These are phyloP conservation scores for Gouania willdenowi DNA, from an alignment of 2,797 vertebrate genomes.

Conservation along the genomic window DNA sequence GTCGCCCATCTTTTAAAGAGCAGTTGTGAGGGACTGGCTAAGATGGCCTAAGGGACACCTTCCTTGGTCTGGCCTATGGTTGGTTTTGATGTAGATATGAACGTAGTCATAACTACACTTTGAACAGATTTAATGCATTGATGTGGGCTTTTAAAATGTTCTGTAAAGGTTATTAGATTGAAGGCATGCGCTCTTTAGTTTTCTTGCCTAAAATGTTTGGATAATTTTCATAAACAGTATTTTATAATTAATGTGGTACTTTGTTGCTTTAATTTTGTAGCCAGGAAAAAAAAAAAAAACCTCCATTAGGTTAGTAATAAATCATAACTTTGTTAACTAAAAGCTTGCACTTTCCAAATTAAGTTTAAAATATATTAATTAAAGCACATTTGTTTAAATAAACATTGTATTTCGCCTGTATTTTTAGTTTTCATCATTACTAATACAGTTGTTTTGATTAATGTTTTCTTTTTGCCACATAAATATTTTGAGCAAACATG, in stretches of 20 bases:
- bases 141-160: constrained; percentile 59
- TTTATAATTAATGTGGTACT: constrained; percentile 2
- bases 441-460: neutral
- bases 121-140: constrained; percentile 46
- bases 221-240: constrained; percentile 1
- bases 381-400: neutral
- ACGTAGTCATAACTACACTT: constrained; percentile 63
- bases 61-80: constrained; percentile 60
- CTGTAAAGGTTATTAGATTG: constrained; percentile 45
- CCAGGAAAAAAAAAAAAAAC: no score
- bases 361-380: neutral
- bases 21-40: constrained; percentile 73
- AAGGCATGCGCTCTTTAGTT: constrained; percentile 18
- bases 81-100: constrained; percentile 67
- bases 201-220: constrained; percentile 1
- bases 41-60: constrained; percentile 70
- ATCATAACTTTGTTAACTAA: no score
- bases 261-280: constrained; percentile 20
- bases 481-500: neutral
- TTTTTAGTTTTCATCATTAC: neutral
- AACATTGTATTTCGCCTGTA: neutral
- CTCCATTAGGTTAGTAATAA: no score
- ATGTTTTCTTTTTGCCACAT: neutral
- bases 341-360: no score
- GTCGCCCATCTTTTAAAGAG: constrained; percentile 71